These are phyloP conservation scores for Fistularia tabacaria DNA, from an alignment of 2,797 vertebrate genomes.

Conservation along the genomic window DNA sequence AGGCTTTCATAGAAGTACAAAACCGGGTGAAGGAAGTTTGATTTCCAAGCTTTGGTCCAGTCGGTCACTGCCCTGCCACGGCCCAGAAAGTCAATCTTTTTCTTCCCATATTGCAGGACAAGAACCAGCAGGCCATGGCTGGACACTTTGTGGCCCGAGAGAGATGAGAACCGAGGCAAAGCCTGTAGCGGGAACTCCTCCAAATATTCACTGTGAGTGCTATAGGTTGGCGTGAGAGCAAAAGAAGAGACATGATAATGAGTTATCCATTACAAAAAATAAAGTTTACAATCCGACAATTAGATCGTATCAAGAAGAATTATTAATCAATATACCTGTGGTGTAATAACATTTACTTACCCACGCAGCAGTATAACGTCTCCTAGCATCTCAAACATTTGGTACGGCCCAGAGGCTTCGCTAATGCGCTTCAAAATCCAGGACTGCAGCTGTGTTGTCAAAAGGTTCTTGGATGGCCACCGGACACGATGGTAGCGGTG, in stretches of 20 bases:
- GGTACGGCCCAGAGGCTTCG: slow-evolving; percentile 93
- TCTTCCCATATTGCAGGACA: slow-evolving; percentile 90
- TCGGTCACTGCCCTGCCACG: slow-evolving; percentile 85
- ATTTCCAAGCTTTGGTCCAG: slow-evolving; percentile 87
- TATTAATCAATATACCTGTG: not conserved
- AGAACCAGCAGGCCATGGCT: slow-evolving; percentile 83
- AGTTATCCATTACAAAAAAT: not conserved
- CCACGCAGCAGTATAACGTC: slow-evolving; percentile 85
- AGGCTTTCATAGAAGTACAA: slow-evolving; percentile 87
- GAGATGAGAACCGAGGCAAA: slow-evolving; percentile 78
- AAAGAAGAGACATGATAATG: not conserved
- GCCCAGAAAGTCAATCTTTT: slow-evolving; percentile 90
- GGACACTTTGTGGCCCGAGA: slow-evolving; percentile 76
- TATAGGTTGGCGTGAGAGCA: slow-evolving; percentile 9
- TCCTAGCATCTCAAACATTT: slow-evolving; percentile 91
- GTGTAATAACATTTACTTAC: slow-evolving; percentile 64
- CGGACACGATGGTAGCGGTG: slow-evolving; percentile 80
- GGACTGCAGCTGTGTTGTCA: slow-evolving; percentile 81
- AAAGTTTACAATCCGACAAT: not conserved
- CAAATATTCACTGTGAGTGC: slow-evolving; percentile 84
- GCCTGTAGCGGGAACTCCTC: slow-evolving; percentile 89
- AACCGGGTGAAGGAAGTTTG: slow-evolving; percentile 95
- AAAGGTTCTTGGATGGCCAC: slow-evolving; percentile 80
- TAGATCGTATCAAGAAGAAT: not conserved
- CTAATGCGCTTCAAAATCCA: slow-evolving; percentile 86